Conservation (phyloP, 2,888 invertebrate genomes). For the Drosophila yooni region DNA sequence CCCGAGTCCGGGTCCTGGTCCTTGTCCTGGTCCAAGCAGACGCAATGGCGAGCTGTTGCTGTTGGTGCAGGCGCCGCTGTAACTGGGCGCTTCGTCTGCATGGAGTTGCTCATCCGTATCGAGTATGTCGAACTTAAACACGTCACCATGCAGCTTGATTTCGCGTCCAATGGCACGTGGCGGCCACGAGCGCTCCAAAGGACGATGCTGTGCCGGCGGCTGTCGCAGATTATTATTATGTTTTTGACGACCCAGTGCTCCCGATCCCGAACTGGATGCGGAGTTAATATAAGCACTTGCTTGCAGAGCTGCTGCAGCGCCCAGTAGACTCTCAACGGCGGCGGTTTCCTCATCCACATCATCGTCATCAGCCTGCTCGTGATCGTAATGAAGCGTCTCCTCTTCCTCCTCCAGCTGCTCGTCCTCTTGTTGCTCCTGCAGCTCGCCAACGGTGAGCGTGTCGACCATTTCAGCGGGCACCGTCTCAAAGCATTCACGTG, state of each 20-base stretch:
- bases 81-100: constrained; percentile 50
- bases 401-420: constrained; percentile 56
- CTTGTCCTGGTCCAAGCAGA: constrained; percentile 6
- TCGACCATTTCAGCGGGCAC: constrained; percentile 83
- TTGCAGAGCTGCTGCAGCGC: constrained; percentile 82
- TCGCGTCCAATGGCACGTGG: constrained; percentile 86
- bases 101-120: constrained; percentile 89
- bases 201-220: constrained; percentile 87
- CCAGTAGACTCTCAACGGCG: constrained; percentile 81
- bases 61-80: constrained; percentile 72
- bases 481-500: constrained; percentile 84
- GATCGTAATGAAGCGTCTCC: constrained; percentile 54
- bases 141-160: constrained; percentile 89
- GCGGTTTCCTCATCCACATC: constrained; percentile 75
- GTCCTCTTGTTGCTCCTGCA: constrained; percentile 61
- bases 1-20: not conserved
- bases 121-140: constrained; percentile 93
- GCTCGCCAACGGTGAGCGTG: constrained; percentile 65
- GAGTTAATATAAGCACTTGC: constrained; percentile 39
- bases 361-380: constrained; percentile 53
- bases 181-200: constrained; percentile 90
- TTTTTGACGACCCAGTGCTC: constrained; percentile 50
- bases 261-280: constrained; percentile 2
- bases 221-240: constrained; percentile 68
- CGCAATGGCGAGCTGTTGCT: constrained; percentile 74